Conservation (phyloP, 1,140 invertebrate genomes). For the Drosophila bipectinata region DNA sequence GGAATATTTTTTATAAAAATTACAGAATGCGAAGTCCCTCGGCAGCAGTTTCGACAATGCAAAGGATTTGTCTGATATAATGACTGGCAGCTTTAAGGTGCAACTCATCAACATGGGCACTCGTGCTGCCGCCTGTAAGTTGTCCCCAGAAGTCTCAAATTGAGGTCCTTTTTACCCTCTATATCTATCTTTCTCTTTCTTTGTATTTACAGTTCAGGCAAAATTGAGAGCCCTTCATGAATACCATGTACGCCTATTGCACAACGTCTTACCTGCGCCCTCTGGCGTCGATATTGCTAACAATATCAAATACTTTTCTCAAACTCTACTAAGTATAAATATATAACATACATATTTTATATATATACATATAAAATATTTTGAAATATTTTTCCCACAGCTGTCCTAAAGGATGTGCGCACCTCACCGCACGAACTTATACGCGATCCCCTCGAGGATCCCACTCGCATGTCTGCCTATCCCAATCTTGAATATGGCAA, state of each 20-base stretch:
- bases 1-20: constrained; percentile 9
- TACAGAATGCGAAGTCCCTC: constrained; percentile 82
- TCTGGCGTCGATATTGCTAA: constrained; percentile 98
- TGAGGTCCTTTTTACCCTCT: neutral
- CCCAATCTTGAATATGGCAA: constrained; percentile 98
- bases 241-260: constrained; percentile 95
- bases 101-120: constrained; percentile 90
- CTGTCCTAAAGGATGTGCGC: constrained; percentile 97
- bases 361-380: too few species aligned
- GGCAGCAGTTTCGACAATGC: constrained; percentile 83
- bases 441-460: constrained; percentile 92
- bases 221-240: constrained; percentile 98
- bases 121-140: constrained; percentile 89
- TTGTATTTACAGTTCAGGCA: constrained; percentile 92
- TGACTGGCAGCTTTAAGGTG: constrained; percentile 86
- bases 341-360: neutral
- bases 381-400: constrained; percentile 84
- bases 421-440: constrained; percentile 95
- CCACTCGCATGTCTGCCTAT: constrained; percentile 93
- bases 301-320: constrained; percentile 98
- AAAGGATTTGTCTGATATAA: constrained; percentile 84
- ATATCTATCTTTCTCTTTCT: neutral
- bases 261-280: constrained; percentile 95
- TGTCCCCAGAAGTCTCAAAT: constrained; percentile 65
- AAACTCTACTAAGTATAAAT: constrained; percentile 93